Evolutionary conservation across 2,888 invertebrate genomes (phyloP), one percentile per base, ranked within the genome.

Genomic region (Mythimna ferrago): DNA sequence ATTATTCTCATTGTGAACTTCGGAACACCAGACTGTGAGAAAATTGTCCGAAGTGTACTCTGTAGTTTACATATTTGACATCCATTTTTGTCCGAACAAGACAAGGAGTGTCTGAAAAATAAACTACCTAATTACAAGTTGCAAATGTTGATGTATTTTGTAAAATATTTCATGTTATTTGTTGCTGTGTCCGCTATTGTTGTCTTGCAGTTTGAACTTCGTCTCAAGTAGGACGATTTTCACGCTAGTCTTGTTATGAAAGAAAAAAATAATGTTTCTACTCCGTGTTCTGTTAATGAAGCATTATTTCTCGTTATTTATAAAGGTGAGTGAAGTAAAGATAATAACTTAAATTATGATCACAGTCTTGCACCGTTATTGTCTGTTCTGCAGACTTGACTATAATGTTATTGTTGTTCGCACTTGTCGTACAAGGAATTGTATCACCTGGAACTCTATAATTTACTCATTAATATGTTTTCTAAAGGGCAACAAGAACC

Each of bases 121-220:
- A 72, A 80, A 78, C 75, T 71, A 56, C 61, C 41, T 21, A 65
- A 83, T 85, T 72, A 67, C 32, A 62, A 69, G 11, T 62, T 57
- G 68, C 75, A 75, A 75, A 76, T 69, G 66, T 86, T 84, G 85
- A 84, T 84, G 44, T 84, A 84, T 84, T 78, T 86, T 66, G 78
- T 74, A 48, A 84, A 84, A 86, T 84, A 81, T 84, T 84, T 84
- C 84, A 84, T 76, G 73, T 82, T 84, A 75, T 84, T 86, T 86
- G 84, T 76, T 72, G 63, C 63, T 81, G 65, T 70, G 66, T 66
- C 62, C 67, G 56, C 73, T 41, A 75, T 83, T 84, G 86, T 83
- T 73, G 67, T 66, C 58, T 32, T 60, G 51, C 26, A 68, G 44
- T 58, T 70, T 53, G 35, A 51, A 63, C 61, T 80, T 73, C 16